A percentile compares a stretch with the other conserved stretches of the same genome.
Evolutionary conservation across 1,140 invertebrate species (phyloP).

Genomic region (Leptinotarsa texana): DNA sequence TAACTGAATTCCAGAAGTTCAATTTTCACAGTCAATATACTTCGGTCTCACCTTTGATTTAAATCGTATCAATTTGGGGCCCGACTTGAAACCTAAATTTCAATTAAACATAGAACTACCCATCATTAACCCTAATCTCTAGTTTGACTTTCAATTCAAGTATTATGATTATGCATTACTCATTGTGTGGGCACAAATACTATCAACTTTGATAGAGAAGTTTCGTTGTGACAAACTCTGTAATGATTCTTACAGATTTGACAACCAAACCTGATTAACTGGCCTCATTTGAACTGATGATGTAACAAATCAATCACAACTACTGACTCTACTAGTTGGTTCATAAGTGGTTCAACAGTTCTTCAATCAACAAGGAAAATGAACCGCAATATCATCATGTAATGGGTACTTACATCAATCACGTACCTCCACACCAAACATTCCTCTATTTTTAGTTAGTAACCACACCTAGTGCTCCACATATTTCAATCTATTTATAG

Average conservation of each 20-base stretch:
- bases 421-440: not conserved
- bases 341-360: not conserved
- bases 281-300: not conserved
- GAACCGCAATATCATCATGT: not conserved
- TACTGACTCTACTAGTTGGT: not conserved
- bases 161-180: too few species aligned
- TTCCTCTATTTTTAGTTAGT: not conserved
- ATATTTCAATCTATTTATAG: conserved; percentile 1
- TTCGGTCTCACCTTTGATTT: too few species aligned
- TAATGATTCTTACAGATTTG: not conserved
- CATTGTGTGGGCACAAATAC: too few species aligned
- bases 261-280: not conserved
- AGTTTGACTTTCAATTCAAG: too few species aligned
- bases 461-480: not conserved
- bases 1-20: not conserved
- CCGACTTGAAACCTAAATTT: too few species aligned
- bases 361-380: not conserved
- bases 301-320: too few species aligned
- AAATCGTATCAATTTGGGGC: too few species aligned
- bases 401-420: not conserved
- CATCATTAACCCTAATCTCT: too few species aligned
- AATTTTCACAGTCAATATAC: too few species aligned
- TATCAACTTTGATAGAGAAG: not conserved
- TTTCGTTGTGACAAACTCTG: not conserved
- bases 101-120: too few species aligned